phyloP scores from a whole-genome alignment of 1,140 invertebrate species.

The Sycobia sp. region DNA sequence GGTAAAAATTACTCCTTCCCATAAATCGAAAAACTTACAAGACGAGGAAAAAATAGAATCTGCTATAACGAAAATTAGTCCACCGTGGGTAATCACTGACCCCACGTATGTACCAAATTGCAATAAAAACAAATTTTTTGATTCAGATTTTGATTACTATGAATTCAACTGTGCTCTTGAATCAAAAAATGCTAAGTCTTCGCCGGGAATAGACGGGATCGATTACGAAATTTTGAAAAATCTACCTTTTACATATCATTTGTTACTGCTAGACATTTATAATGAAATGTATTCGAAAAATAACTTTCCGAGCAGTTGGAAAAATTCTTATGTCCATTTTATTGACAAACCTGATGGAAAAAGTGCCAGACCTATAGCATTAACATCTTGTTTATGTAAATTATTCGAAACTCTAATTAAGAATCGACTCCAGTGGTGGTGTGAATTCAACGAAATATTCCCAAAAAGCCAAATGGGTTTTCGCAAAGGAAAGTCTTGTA shows the following conservation, averaged over 20 bases:
- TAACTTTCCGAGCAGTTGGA: not conserved
- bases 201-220: too few species aligned
- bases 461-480: not conserved
- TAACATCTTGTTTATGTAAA: constrained; percentile 1
- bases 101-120: not conserved
- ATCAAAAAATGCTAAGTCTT: not conserved
- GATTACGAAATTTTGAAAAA: constrained; percentile 1
- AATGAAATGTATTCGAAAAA: constrained; percentile 3
- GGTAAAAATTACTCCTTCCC: too few species aligned
- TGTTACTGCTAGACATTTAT: too few species aligned
- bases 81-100: not conserved
- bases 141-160: not conserved
- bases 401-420: not conserved
- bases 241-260: not conserved
- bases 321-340: not conserved
- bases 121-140: not conserved
- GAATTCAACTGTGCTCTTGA: constrained; percentile 3
- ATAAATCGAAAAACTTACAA: too few species aligned
- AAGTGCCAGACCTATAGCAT: not conserved
- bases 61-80: not conserved
- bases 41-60: too few species aligned
- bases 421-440: not conserved
- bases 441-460: not conserved
- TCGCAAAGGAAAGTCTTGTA: not conserved
- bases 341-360: constrained; percentile 8